Conservation (phyloP, 2,888 invertebrate genomes). For the Nasonia oneida region DNA sequence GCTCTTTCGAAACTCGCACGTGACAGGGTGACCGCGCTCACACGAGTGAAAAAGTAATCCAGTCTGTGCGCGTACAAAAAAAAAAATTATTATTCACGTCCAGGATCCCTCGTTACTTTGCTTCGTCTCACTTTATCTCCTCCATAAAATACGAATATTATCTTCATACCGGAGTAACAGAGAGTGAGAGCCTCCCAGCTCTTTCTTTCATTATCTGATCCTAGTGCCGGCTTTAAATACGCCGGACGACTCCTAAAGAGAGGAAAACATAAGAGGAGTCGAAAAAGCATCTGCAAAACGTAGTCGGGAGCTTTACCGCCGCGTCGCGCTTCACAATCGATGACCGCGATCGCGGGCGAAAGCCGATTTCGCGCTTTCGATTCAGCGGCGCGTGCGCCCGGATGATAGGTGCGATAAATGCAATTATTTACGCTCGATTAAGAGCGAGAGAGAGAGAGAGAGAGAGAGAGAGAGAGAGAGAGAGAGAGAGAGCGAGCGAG, state of each 20-base stretch:
- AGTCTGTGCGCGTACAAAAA: slow-evolving; percentile 16
- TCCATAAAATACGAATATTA: slow-evolving; percentile 61
- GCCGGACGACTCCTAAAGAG: slow-evolving; percentile 40
- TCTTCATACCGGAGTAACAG: slow-evolving; percentile 45
- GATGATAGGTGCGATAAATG: slow-evolving; percentile 78
- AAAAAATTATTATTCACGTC: slow-evolving; percentile 56
- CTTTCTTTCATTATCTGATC: slow-evolving; percentile 60
- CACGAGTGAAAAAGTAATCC: slow-evolving; percentile 23
- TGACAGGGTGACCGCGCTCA: not conserved
- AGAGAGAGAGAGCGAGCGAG: slow-evolving; percentile 54
- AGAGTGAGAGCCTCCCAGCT: slow-evolving; percentile 33
- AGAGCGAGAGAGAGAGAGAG: slow-evolving; percentile 58
- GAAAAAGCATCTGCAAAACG: slow-evolving; percentile 4
- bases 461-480: too few relatives aligned
- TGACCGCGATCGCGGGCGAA: slow-evolving; percentile 68
- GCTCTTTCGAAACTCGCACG: not conserved
- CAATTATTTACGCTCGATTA: slow-evolving; percentile 79
- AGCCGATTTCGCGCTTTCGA: slow-evolving; percentile 70
- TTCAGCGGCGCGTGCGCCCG: slow-evolving; percentile 68
- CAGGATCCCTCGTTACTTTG: slow-evolving; percentile 56
- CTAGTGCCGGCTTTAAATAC: slow-evolving; percentile 52
- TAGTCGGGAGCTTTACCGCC: not conserved
- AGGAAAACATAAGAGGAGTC: not conserved
- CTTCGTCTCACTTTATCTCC: slow-evolving; percentile 59
- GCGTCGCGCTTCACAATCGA: slow-evolving; percentile 61